These are phyloP conservation scores for Opisthocomus hoazin DNA, from an alignment of 2,113 vertebrate genomes.

Conservation along the genomic window DNA sequence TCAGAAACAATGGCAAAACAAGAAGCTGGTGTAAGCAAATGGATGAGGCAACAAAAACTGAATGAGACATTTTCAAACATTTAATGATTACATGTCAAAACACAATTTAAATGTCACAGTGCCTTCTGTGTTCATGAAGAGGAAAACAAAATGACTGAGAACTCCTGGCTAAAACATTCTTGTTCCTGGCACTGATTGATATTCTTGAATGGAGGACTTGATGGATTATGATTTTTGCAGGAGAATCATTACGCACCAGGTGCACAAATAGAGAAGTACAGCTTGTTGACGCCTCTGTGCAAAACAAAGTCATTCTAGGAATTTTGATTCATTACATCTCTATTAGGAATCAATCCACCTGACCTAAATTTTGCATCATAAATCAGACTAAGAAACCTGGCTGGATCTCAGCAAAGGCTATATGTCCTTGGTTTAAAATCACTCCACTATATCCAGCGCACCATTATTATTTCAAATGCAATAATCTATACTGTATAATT, in stretches of 20 bases:
- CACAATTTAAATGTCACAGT: conserved; percentile 73
- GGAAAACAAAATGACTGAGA: conserved; percentile 69
- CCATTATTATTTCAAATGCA: conserved; percentile 44
- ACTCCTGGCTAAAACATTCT: conserved; percentile 58
- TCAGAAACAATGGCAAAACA: not conserved
- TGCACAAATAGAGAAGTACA: conserved; percentile 66
- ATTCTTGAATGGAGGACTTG: conserved; percentile 58
- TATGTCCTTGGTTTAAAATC: conserved; percentile 40
- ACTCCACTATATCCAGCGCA: not conserved
- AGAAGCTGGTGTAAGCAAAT: not conserved
- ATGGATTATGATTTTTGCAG: conserved; percentile 75
- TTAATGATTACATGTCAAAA: conserved; percentile 78
- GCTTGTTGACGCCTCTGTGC: conserved; percentile 56
- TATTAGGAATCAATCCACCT: conserved; percentile 62
- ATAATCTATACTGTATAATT: conserved; percentile 48
- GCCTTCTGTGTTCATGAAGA: conserved; percentile 26
- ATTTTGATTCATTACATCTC: conserved; percentile 71
- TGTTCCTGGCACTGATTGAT: conserved; percentile 70
- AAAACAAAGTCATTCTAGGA: conserved; percentile 61
- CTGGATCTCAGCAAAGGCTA: conserved; percentile 27
- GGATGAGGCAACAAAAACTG: conserved; percentile 52
- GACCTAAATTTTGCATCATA: conserved; percentile 62
- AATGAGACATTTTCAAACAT: conserved; percentile 71
- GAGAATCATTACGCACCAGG: conserved; percentile 67
- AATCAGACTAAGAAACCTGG: conserved; percentile 22